These are phyloP conservation scores for Andrena bicolor DNA, from an alignment of 2,888 invertebrate species.

Conservation along the genomic window DNA sequence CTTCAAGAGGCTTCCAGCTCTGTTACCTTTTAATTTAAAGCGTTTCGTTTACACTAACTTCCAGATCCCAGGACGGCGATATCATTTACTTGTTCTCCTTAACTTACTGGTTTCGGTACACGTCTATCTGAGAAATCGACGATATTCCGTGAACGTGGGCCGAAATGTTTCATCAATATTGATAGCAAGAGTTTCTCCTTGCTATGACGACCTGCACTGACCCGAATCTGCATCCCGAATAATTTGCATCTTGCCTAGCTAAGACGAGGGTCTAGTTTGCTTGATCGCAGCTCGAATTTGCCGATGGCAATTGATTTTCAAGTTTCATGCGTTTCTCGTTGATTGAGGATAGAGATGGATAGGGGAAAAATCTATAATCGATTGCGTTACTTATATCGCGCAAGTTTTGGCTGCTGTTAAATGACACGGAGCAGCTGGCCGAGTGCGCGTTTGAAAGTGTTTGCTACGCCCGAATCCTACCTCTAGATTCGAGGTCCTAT, in stretches of 20 bases:
- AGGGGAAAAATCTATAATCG: too few species aligned
- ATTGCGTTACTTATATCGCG: not conserved
- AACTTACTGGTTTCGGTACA: not conserved
- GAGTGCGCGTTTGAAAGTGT: not conserved
- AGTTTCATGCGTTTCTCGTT: not conserved
- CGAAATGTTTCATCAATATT: constrained; percentile 27
- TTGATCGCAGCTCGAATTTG: not conserved
- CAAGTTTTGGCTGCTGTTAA: not conserved
- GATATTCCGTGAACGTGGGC: constrained; percentile 7
- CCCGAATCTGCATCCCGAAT: constrained; percentile 39
- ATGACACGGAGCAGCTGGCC: not conserved
- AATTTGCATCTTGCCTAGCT: constrained; percentile 33
- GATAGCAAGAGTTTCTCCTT: not conserved
- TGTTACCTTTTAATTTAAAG: too few species aligned
- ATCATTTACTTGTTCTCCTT: constrained; percentile 1
- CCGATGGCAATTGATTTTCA: constrained; percentile 21
- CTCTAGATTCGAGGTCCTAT: constrained; percentile 3
- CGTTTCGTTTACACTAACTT: too few species aligned
- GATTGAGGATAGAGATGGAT: not conserved
- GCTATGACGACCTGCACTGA: constrained; percentile 24
- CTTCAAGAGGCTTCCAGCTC: too few species aligned
- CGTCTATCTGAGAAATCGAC: constrained; percentile 6
- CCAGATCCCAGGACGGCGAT: not conserved
- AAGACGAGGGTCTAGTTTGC: constrained; percentile 24
- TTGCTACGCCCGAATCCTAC: constrained; percentile 2